Conservation (phyloP, 2,888 invertebrate genomes). For the Pyrrhopygopsis socrates region DNA sequence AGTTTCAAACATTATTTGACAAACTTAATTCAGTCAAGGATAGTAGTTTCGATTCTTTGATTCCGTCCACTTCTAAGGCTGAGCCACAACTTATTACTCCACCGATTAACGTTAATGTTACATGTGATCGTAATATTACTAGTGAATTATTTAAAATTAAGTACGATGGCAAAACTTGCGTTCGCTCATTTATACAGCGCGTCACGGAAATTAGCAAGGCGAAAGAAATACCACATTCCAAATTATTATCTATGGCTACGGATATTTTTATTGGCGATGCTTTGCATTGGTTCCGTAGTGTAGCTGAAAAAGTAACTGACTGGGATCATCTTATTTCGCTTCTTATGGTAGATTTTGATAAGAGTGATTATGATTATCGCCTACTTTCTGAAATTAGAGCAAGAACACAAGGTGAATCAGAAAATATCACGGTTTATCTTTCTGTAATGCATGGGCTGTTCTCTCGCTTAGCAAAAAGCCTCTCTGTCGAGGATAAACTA, state of each 20-base stretch:
- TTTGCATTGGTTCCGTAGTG: not conserved
- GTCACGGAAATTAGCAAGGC: not conserved
- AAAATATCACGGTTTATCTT: not conserved
- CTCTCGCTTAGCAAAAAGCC: not conserved
- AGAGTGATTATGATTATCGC: not conserved
- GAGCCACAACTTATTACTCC: not conserved
- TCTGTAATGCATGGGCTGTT: not conserved
- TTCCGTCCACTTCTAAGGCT: not conserved
- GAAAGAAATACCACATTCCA: not conserved
- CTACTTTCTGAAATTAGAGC: not conserved
- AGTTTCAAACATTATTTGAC: not conserved
- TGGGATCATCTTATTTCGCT: not conserved
- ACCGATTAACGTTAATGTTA: not conserved
- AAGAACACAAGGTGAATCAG: not conserved
- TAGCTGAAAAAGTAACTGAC: not conserved
- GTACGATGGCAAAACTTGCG: not conserved
- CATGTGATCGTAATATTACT: constrained; percentile 6
- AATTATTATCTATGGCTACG: not conserved
- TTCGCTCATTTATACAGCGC: constrained; percentile 12
- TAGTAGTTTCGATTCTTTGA: not conserved
- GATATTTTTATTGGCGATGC: not conserved
- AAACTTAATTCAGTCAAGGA: not conserved
- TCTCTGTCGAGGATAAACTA: not conserved
- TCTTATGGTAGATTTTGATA: not conserved
- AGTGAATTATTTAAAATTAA: constrained; percentile 31